Conservation (phyloP, 2,888 invertebrate genomes). For the Rhingia rostrata region DNA sequence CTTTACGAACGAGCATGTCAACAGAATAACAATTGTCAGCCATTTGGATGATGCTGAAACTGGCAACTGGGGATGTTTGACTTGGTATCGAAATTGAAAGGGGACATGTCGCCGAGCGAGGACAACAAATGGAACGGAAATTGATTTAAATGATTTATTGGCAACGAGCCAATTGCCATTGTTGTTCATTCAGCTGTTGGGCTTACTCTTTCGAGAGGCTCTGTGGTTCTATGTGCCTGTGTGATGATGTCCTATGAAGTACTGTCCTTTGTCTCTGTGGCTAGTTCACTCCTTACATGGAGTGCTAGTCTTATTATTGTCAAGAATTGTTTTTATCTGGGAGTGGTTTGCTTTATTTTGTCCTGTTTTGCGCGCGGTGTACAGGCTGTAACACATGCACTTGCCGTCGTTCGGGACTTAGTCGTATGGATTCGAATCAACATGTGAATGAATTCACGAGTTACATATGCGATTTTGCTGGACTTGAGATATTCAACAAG, state of each 20-base stretch:
- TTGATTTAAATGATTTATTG: constrained; percentile 82
- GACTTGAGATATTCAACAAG: constrained; percentile 16
- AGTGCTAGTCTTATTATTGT: constrained; percentile 51
- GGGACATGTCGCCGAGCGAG: neutral
- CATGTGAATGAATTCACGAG: constrained; percentile 67
- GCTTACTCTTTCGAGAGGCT: too few relatives aligned
- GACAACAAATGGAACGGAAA: constrained; percentile 78
- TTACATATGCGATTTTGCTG: constrained; percentile 46
- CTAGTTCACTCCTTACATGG: constrained; percentile 56
- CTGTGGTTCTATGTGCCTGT: constrained; percentile 9
- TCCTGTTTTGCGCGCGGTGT: neutral
- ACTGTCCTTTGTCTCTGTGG: constrained; percentile 46
- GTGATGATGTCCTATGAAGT: constrained; percentile 45
- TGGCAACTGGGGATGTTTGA: constrained; percentile 25
- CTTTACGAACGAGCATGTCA: constrained; percentile 43
- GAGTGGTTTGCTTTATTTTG: neutral
- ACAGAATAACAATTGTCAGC: constrained; percentile 72
- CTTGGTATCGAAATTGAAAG: constrained; percentile 54
- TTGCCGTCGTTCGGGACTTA: constrained; percentile 32
- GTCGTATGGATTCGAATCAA: constrained; percentile 35
- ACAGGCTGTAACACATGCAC: constrained; percentile 45
- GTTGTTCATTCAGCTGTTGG: constrained; percentile 62
- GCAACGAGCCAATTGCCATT: constrained; percentile 73
- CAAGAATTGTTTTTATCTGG: constrained; percentile 14
- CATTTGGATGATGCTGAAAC: constrained; percentile 54